Base-by-base conservation (phyloP, 2,113 vertebrate genomes). In the Lophius piscatorius region DNA sequence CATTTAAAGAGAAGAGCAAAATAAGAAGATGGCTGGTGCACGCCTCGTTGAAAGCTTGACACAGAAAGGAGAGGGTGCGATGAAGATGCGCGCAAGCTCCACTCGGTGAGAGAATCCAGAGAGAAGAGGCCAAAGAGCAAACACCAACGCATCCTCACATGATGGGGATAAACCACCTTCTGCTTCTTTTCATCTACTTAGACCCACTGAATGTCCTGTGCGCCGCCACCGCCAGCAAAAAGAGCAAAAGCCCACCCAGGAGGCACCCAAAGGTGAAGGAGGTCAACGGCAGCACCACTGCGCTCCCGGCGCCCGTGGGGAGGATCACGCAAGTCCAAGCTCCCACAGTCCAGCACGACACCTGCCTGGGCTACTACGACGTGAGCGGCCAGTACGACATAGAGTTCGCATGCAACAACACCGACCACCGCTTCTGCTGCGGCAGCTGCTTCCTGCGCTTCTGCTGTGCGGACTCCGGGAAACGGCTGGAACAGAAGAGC, bases 401-500 rank as follows among this genome's bases (percentile, higher is more conserved):
- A 80, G 96, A 97, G 91, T 99, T 99, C 84, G 91, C 93, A 63
- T 98, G 97, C 74, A 99, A 99, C 93, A 98, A 98, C 87, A 98
- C 95, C 47, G 94, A 96, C 31, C 95, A 97, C 80, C 94, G 95
- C 70, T 99, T 94, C 93, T 99, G 97, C 87, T 98, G 97, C 89
- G 97, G 97, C 78, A 97, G 95, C 86, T 99, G 97, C 90, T 97
- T 94, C 89, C 93, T 98, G 81, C 96, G 97, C 80, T 99, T 98
- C 90, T 99, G 97, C 90, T 99, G 97, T 89, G 95, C 96, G 73
- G 95, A 96, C 82, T 93, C 93, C 24, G 93, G 90, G 36, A 96
- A 97, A 87, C 94, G 95, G 74, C 88, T 99, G 87, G 93, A 98
- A 82, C 97, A 98, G 92, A 91, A 91, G 81, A 83, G 73, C 78